Evolutionary conservation across 2,888 invertebrate genomes (phyloP), one percentile per base, ranked within the genome.

Genomic region (Stictocephala bisonia): DNA sequence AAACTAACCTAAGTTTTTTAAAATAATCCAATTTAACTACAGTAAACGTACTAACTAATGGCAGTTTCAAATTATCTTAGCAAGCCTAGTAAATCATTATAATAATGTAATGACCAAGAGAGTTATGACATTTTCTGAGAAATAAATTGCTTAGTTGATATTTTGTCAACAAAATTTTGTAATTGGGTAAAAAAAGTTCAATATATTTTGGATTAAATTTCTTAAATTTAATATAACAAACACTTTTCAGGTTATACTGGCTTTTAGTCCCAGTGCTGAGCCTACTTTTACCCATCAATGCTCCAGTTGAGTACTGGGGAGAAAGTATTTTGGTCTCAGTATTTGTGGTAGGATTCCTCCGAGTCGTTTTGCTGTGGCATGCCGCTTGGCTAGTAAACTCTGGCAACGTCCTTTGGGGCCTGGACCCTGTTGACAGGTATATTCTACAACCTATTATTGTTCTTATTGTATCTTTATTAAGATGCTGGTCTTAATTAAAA

Each of bases 231-330:
- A 18, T n/a, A 15, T 9, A 9, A n/a, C 9, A 15, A 50, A 24
- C n/a, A n/a, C n/a, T 77, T 83, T 85, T 6, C 83, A 94, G 94
- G 79, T 87, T 88, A 75, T 94, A 90, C 82, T 91, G 91, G 89
- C 78, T 90, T 0, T 78, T 94, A 0, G 92, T 90, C 81, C 83
- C 87, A 0, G 81, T 92, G 7, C 73, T 93, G 0, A 89, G 91
- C 67, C 81, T 91, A 0, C 81, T 94, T 9, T 82, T 93, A 31
- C 93, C 94, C 0, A 83, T 93, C 15, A 93, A 93, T 81, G 89
- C 92, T 0, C 93, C 94, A 0, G 86, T 91, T 0, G 92, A 92
- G 83, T 94, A 93, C 82, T 94, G 93, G 91, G 88, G 88, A 4
- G 94, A 95, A 78, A 85, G 88, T 0, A 83, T 93, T 0, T 78